These are phyloP conservation scores for Noctua fimbriata DNA, from an alignment of 2,888 invertebrate genomes.

Conservation along the genomic window DNA sequence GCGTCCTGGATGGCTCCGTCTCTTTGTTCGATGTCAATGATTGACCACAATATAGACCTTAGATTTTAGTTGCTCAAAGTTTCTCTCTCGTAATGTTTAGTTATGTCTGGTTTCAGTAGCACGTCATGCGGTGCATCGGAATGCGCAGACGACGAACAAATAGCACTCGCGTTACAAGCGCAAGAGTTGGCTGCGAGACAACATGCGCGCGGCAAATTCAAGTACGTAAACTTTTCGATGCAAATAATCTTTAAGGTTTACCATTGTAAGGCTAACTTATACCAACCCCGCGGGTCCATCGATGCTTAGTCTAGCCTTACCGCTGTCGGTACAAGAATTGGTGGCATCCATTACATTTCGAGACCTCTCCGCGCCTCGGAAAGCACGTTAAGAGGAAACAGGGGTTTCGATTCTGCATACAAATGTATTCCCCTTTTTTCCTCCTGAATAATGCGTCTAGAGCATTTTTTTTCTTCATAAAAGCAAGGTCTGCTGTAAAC, in stretches of 20 bases:
- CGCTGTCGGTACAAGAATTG: no score
- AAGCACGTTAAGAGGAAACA: no score
- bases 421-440: no score
- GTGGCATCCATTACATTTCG: no score
- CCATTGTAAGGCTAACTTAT: background rate
- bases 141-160: conserved; percentile 96
- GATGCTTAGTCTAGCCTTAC: no score
- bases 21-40: background rate
- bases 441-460: no score
- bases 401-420: no score
- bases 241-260: background rate
- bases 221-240: conserved; percentile 83
- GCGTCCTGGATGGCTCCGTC: background rate
- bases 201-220: conserved; percentile 95
- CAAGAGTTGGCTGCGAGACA: conserved; percentile 95
- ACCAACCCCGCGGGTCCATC: background rate
- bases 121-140: conserved; percentile 92
- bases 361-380: no score
- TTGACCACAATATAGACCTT: background rate
- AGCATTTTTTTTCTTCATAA: no score
- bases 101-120: conserved; percentile 76
- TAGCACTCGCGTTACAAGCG: conserved; percentile 95
- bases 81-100: background rate
- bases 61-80: background rate
- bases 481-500: no score